Evolutionary conservation across 2,888 invertebrate genomes (phyloP), one percentile per base, ranked within the genome.

Genomic region (Eupithecia tripunctaria): DNA sequence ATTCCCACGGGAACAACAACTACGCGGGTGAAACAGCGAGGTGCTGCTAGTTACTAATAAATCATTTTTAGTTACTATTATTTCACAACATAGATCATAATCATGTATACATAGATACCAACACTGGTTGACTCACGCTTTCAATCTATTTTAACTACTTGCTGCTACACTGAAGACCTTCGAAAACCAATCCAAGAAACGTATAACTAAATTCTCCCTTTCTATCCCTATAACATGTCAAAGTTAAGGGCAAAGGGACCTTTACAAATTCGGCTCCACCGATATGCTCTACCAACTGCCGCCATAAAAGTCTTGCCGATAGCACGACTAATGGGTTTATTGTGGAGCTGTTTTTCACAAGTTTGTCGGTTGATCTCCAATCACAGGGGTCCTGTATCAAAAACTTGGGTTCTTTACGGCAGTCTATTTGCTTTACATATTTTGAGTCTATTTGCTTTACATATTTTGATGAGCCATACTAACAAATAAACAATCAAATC

Each of bases 281-380:
- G 89, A 89, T 89, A 87, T 87, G 89, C 89, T 89, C 88, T 87
- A 91, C 88, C 90, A 90, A 91, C 85, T 86, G 84, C 83, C 80
- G 80, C 82, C 85, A 85, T 87, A 86, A 87, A 88, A 88, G 80
- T 80, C 79, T 76, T 82, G 83, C 83, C 82, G 81, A 82, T 81
- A 72, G 72, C 73, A 86, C 84, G 82, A 84, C 82, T 82, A 86
- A 81, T 85, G 83, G 76, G 81, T 79, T 78, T 73, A 73, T 76
- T 76, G 82, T 79, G 83, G 76, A 79, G 67, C 41, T 41, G 56
- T 69, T 71, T 70, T 73, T 69, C 41, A 65, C 32, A 25, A 63
- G 27, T 56, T 41, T 67, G 29, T 66, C 25, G 51, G 60, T 66
- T 32, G 47, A 68, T 78, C 71, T 66, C 38, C 25, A 38, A 38